Conservation (phyloP, 2,888 invertebrate genomes). For the Apomyelois bistriatella region DNA sequence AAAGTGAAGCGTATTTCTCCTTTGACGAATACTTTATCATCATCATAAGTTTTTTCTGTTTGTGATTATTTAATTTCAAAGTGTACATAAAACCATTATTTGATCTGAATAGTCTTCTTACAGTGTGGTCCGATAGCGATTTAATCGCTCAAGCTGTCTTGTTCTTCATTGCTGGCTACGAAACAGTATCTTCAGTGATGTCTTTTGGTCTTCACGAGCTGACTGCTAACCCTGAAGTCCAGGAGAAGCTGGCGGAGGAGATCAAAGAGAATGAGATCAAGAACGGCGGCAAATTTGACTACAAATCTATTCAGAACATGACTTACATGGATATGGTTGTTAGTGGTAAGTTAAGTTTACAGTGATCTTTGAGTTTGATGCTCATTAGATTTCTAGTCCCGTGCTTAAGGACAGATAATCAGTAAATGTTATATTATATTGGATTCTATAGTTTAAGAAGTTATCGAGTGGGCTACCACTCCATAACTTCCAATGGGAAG, state of each 20-base stretch:
- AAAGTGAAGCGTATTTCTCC: no score
- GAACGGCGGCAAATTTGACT: conserved; percentile 63
- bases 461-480: no score
- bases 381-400: no score
- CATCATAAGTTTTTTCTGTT: no score
- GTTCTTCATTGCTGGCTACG: conserved; percentile 47
- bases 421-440: no score
- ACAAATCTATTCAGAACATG: conserved; percentile 45
- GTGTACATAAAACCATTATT: no score
- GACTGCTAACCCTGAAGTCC: conserved; percentile 46
- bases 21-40: no score
- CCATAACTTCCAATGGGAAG: no score
- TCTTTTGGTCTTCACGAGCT: conserved; percentile 45
- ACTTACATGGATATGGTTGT: conserved; percentile 72
- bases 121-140: conserved; percentile 42
- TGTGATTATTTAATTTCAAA: no score
- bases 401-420: no score
- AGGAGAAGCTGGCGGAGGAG: conserved; percentile 43
- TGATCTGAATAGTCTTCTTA: background rate
- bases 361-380: no score
- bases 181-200: conserved; percentile 23
- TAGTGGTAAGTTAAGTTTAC: conserved; percentile 34
- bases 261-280: conserved; percentile 39
- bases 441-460: no score
- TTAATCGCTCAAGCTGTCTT: conserved; percentile 19